These are phyloP conservation scores for Aphodius granarius DNA, from an alignment of 2,888 invertebrate species.

Conservation along the genomic window DNA sequence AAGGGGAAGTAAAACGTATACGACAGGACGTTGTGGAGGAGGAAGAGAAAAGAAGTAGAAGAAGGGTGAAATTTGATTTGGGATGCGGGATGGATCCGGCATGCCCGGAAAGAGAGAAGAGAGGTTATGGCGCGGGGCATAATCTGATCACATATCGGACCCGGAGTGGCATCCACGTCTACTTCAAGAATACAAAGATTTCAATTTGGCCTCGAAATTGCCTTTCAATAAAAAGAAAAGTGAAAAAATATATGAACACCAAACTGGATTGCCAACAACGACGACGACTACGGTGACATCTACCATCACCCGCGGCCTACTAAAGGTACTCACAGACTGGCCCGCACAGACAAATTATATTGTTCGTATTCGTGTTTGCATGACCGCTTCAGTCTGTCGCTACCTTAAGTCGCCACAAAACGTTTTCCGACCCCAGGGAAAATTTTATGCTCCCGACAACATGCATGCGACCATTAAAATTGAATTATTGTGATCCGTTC, in stretches of 20 bases:
- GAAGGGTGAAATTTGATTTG: constrained; percentile 37
- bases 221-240: constrained; percentile 52
- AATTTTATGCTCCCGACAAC: constrained; percentile 6
- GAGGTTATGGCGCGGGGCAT: constrained; percentile 44
- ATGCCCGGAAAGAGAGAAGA: constrained; percentile 19
- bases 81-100: constrained; percentile 27
- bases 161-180: constrained; percentile 50
- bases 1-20: background rate
- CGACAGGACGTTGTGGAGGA: background rate
- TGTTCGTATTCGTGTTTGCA: no score
- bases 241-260: constrained; percentile 52
- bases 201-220: constrained; percentile 54
- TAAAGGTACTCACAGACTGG: background rate
- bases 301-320: background rate
- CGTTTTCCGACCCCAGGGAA: background rate
- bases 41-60: constrained; percentile 13
- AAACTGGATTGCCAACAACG: constrained; percentile 45
- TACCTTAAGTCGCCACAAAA: background rate
- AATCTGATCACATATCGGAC: constrained; percentile 54
- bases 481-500: constrained; percentile 21
- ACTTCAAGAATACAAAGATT: constrained; percentile 54
- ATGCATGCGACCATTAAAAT: constrained; percentile 17
- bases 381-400: no score
- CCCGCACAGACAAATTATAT: no score
- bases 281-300: background rate